Evolutionary conservation across 2,797 vertebrate genomes (phyloP), one percentile per base, ranked within the genome.

Genomic region (Pangasius sanitwongsei): DNA sequence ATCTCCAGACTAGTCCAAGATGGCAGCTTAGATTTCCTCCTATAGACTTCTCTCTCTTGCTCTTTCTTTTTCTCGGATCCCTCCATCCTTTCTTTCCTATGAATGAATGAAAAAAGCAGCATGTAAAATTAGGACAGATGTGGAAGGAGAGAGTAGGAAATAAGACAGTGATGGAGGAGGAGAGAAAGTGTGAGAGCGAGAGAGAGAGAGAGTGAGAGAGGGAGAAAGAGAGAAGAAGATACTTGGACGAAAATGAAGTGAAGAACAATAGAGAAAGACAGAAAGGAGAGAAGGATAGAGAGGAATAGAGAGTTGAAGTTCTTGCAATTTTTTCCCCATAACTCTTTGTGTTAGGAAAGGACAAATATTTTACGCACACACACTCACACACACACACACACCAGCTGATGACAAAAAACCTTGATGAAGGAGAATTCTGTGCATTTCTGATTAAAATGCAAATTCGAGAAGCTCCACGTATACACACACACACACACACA

Each of bases 341-440:
- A 55, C 48, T 55, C 55, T 78, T 34, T 80, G 15, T 55, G 50
- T 80, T 80, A 80, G 31, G 48, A 80, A 80, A 80, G 77, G 50
- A 80, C 74, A 77, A 28, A 50, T 48, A 48, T 28, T 3, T 8
- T 2, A 53, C 28, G 4, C 48, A 78, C 94, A 95, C 92, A 95
- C 93, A 48, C 28, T 31, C 28, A 80, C n/a, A 55, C 77, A 80
- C 50, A 81, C 78, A 81, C 53, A 78, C 75, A 81, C 89, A 92
- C 91, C 37, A 28, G 72, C 4, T 75, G 41, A 75, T 23, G 5
- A 75, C 11, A 48, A 72, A 72, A 74, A 74, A 23, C 90, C 75
- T 92, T 92, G 93, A 91, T 69, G 28, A 87, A 85, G 41, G 57
- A 83, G 57, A 83, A 83, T 61, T 83, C 59, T 83, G 37, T 48